A percentile compares a stretch with the other conserved stretches of the same genome.
These are phyloP conservation scores for Paramisgurnus dabryanus DNA, from an alignment of 2,113 vertebrate species.

Conservation along the genomic window DNA sequence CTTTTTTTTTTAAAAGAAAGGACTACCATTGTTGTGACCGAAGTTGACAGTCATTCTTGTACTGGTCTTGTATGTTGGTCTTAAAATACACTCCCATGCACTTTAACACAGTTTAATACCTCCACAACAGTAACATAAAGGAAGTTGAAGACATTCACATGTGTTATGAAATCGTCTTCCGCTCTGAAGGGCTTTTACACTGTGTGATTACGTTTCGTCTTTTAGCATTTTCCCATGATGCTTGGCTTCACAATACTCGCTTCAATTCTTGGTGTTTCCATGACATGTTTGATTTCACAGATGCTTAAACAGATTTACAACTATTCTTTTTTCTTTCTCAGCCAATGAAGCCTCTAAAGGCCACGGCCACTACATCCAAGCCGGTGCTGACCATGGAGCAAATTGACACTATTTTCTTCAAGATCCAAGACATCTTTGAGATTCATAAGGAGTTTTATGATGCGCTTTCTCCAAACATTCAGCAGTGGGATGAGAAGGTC, in stretches of 20 bases:
- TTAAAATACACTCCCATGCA: background rate
- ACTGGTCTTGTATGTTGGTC: background rate
- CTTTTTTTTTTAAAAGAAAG: no score
- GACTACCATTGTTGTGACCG: no score
- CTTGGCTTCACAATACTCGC: no score
- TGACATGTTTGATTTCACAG: background rate
- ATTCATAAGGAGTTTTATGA: constrained; percentile 98
- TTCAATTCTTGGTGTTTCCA: background rate
- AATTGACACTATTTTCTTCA: constrained; percentile 97
- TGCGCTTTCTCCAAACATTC: constrained; percentile 88
- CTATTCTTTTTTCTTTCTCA: constrained; percentile 59
- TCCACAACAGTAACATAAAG: background rate
- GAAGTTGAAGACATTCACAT: background rate
- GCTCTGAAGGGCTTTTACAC: background rate
- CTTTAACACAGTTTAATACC: background rate
- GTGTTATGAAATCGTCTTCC: background rate
- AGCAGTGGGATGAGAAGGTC: constrained; percentile 93
- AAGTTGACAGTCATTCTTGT: no score
- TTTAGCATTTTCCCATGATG: no score
- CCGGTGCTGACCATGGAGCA: constrained; percentile 94
- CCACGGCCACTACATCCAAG: constrained; percentile 93
- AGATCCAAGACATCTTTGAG: constrained; percentile 95
- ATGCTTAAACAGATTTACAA: constrained; percentile 7
- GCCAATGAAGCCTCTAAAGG: constrained; percentile 96
- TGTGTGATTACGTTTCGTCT: background rate